Conservation (phyloP, 2,797 vertebrate genomes). For the Microctenopoma lineatum region DNA sequence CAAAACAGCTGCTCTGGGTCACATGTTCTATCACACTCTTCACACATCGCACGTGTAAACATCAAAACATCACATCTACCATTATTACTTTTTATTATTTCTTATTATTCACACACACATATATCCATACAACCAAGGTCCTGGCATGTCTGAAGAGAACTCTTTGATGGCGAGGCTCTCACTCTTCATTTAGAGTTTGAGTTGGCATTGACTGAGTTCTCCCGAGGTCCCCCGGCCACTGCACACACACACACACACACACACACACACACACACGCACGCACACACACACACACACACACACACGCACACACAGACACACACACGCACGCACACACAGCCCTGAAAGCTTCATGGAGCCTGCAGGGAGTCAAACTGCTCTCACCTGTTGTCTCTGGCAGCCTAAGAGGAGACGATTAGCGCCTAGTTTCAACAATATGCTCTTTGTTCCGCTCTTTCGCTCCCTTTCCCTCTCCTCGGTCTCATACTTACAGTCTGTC, state of each 20-base stretch:
- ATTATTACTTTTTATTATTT: conserved; percentile 3
- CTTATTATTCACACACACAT: conserved; percentile 2
- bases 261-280: conserved; percentile 17
- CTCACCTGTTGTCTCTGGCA: conserved; percentile 88
- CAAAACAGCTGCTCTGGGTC: conserved; percentile 64
- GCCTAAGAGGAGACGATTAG: conserved; percentile 82
- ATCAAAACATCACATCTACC: conserved; percentile 53
- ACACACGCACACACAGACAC: conserved; percentile 28
- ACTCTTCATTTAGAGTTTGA: conserved; percentile 74
- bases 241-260: conserved; percentile 12
- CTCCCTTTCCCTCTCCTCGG: conserved; percentile 61
- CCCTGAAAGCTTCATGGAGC: conserved; percentile 78
- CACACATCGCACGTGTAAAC: conserved; percentile 57
- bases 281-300: conserved; percentile 32
- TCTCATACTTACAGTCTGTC: conserved; percentile 72
- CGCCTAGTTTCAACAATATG: conserved; percentile 78
- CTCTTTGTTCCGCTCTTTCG: conserved; percentile 78
- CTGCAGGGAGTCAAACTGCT: conserved; percentile 84
- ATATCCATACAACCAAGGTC: conserved; percentile 25
- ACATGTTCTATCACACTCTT: conserved; percentile 64
- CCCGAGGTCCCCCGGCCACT: conserved; percentile 52
- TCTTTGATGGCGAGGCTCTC: conserved; percentile 70
- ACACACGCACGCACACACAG: conserved; percentile 30
- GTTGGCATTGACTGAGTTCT: conserved; percentile 74
- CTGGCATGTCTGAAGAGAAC: conserved; percentile 69